A percentile compares a stretch with the other conserved stretches of the same genome.
phyloP scores from a whole-genome alignment of 1,140 invertebrate genomes.

The Temnothorax curvispinosus region DNA sequence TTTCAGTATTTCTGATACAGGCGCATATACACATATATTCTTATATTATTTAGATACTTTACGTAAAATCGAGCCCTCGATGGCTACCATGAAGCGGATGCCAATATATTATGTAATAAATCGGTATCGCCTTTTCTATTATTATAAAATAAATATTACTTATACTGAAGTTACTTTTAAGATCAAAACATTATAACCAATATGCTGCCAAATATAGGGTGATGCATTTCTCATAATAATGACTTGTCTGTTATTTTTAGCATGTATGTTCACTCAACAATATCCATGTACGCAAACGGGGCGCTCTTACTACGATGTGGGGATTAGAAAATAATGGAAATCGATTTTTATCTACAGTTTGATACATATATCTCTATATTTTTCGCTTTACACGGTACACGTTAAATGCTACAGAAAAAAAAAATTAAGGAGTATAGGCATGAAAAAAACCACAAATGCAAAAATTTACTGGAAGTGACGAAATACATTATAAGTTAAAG shows the following conservation, averaged over 20 bases:
- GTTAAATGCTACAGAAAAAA: constrained; percentile 79
- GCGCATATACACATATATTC: constrained; percentile 25
- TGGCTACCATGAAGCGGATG: constrained; percentile 18
- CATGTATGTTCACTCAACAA: background rate
- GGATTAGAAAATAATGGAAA: constrained; percentile 20
- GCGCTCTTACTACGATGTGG: background rate
- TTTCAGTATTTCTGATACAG: constrained; percentile 51
- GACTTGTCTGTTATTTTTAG: constrained; percentile 22
- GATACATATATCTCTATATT: constrained; percentile 73
- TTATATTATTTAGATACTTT: constrained; percentile 51
- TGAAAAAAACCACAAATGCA: constrained; percentile 78
- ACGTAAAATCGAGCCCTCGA: constrained; percentile 33
- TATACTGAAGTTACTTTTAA: constrained; percentile 68
- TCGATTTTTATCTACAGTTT: constrained; percentile 34
- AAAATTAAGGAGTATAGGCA: constrained; percentile 67
- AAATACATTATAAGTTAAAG: constrained; percentile 63
- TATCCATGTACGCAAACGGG: background rate
- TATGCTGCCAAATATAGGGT: constrained; percentile 77
- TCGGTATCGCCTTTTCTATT: constrained; percentile 66
- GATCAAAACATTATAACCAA: constrained; percentile 70
- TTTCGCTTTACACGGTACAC: constrained; percentile 74
- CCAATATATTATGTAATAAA: constrained; percentile 49
- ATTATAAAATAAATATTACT: constrained; percentile 65
- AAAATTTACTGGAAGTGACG: constrained; percentile 71
- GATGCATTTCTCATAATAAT: constrained; percentile 72